Percentiles rank a stretch among this genome's conserved stretches.
Conservation (phyloP, 1,140 invertebrate genomes). For the Brachionus manjavacas region DNA sequence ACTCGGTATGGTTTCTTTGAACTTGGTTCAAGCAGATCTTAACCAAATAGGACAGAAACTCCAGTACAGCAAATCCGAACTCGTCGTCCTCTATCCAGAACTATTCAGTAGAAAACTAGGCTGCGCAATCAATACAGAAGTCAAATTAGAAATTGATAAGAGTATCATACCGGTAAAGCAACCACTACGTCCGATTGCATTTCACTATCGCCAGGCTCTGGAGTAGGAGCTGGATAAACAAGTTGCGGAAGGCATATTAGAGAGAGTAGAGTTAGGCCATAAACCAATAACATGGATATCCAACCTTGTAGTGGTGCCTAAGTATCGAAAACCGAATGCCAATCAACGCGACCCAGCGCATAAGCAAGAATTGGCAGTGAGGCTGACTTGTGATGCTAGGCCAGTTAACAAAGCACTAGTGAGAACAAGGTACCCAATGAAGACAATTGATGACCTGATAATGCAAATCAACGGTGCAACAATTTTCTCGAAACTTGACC, state of each 20-base stretch:
- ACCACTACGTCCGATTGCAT: neutral
- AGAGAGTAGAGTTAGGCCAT: neutral
- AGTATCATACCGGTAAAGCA: neutral
- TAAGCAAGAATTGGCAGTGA: neutral
- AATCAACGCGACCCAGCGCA: neutral
- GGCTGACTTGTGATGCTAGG: neutral
- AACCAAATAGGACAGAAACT: neutral
- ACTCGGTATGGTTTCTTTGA: neutral
- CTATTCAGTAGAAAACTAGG: neutral
- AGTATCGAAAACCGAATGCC: neutral
- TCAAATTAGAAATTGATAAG: neutral
- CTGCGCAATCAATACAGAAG: neutral
- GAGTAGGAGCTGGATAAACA: neutral
- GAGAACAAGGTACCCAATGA: constrained; percentile 46
- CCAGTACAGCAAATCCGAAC: neutral
- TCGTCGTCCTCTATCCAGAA: neutral
- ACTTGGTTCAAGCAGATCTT: neutral
- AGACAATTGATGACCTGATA: constrained; percentile 48
- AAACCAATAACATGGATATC: neutral
- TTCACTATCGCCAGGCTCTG: neutral
- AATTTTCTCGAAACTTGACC: constrained; percentile 47
- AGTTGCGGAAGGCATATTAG: neutral
- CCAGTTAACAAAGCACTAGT: constrained; percentile 46
- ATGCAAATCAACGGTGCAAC: constrained; percentile 45
- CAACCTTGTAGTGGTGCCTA: neutral